Evolutionary conservation across 2,113 vertebrate genomes (phyloP).

Genomic region (Delphinus delphis): DNA sequence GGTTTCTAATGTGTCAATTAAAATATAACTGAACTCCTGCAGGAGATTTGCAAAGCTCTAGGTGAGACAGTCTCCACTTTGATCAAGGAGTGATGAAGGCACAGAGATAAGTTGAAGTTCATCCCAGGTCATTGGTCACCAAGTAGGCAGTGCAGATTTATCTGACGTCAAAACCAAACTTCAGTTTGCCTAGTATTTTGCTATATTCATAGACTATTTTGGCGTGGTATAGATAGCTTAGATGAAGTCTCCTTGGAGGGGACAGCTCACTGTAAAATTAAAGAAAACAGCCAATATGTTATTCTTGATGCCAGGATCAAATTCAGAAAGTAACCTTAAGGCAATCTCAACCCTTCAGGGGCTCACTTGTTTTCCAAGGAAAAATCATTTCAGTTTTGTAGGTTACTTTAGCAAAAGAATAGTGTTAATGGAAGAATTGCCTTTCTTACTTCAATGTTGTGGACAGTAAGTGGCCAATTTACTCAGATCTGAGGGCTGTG

Average conservation of each 20-base stretch:
- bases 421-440: slow-evolving; percentile 39
- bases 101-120: neutral
- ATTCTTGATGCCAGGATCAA: slow-evolving; percentile 46
- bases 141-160: neutral
- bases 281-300: slow-evolving; percentile 36
- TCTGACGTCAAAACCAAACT: neutral
- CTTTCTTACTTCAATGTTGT: slow-evolving; percentile 60
- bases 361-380: slow-evolving; percentile 42
- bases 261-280: slow-evolving; percentile 45
- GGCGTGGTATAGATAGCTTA: neutral
- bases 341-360: slow-evolving; percentile 42
- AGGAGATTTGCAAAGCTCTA: neutral
- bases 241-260: slow-evolving; percentile 21
- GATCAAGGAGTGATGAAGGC: neutral
- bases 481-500: slow-evolving; percentile 26
- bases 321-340: slow-evolving; percentile 21
- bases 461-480: slow-evolving; percentile 52
- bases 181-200: neutral
- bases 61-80: neutral
- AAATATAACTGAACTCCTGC: neutral
- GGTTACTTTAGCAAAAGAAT: slow-evolving; percentile 1
- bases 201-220: neutral
- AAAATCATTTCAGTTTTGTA: slow-evolving; percentile 37
- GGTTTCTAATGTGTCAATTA: neutral
- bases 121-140: neutral